phyloP scores from a whole-genome alignment of 2,797 vertebrate species.

The Chaenodraco wilsoni region DNA sequence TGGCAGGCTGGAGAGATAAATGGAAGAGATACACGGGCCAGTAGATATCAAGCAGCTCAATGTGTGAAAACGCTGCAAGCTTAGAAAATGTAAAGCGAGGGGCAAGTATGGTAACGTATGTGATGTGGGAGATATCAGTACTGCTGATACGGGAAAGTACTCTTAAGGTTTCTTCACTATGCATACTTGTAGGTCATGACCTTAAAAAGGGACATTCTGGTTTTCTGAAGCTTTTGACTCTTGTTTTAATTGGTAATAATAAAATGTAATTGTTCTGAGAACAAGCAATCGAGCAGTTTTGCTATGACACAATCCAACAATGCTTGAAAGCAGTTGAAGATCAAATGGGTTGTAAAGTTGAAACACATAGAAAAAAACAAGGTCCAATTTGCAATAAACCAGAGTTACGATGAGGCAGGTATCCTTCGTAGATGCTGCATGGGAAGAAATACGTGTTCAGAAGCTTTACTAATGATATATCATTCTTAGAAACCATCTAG shows the following conservation, averaged over 20 bases:
- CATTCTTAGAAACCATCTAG: background rate
- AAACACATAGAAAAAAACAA: background rate
- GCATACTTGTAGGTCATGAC: slow-evolving; percentile 16
- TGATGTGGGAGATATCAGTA: slow-evolving; percentile 31
- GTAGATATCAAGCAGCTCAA: slow-evolving; percentile 59
- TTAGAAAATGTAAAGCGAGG: slow-evolving; percentile 53
- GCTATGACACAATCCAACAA: background rate
- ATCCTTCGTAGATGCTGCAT: background rate
- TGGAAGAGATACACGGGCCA: slow-evolving; percentile 53
- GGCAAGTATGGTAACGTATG: slow-evolving; percentile 6
- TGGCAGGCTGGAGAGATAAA: slow-evolving; percentile 55
- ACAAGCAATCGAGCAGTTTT: background rate
- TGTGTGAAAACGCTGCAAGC: slow-evolving; percentile 51
- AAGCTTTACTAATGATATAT: too few species aligned
- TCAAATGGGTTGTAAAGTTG: background rate
- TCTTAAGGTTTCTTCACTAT: background rate
- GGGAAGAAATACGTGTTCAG: too few species aligned
- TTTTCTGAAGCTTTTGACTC: background rate
- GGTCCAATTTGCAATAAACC: background rate
- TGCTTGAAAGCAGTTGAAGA: background rate
- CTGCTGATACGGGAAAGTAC: slow-evolving; percentile 10
- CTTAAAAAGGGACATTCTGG: background rate
- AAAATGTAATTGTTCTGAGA: background rate
- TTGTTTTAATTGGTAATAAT: background rate
- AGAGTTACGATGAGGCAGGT: background rate